These are phyloP conservation scores for Papilio xuthus DNA, from an alignment of 1,140 invertebrate species.

Conservation along the genomic window DNA sequence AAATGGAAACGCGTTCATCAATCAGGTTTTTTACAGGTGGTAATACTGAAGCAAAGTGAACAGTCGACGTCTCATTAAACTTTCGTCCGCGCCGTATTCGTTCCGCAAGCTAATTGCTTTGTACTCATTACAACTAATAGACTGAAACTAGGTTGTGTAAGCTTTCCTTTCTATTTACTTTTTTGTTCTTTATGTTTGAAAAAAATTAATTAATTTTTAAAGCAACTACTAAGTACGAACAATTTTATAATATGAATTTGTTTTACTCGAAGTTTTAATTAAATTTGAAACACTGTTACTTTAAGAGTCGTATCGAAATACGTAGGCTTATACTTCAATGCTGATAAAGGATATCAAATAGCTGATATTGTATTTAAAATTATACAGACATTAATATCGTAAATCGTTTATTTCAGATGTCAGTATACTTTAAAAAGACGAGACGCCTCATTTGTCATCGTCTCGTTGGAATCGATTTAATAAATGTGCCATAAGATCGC, in stretches of 20 bases:
- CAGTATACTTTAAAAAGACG: not conserved
- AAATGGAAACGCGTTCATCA: conserved; percentile 10
- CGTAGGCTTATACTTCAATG: not conserved
- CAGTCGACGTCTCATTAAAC: conserved; percentile 17
- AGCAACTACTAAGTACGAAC: conserved; percentile 2
- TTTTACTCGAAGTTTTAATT: conserved; percentile 9
- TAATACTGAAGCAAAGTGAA: conserved; percentile 14
- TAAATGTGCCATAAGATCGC: conserved; percentile 7
- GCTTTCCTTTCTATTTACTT: conserved; percentile 13
- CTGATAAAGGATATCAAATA: not conserved
- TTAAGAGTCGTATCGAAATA: not conserved
- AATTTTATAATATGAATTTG: conserved; percentile 6
- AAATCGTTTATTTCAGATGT: not conserved
- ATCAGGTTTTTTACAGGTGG: conserved; percentile 24
- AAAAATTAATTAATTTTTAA: not conserved
- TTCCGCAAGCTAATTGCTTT: conserved; percentile 31
- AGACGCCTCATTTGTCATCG: conserved; percentile 15
- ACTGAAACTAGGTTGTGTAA: conserved; percentile 26
- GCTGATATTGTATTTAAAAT: not conserved
- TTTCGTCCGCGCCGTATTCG: conserved; percentile 24
- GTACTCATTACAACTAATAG: conserved; percentile 31
- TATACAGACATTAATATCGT: not conserved
- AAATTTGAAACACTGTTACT: not conserved
- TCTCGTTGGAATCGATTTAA: conserved; percentile 19
- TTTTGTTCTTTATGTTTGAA: not conserved